These are phyloP conservation scores for Halocaridina rubra DNA, from an alignment of 2,888 invertebrate genomes.

Conservation along the genomic window DNA sequence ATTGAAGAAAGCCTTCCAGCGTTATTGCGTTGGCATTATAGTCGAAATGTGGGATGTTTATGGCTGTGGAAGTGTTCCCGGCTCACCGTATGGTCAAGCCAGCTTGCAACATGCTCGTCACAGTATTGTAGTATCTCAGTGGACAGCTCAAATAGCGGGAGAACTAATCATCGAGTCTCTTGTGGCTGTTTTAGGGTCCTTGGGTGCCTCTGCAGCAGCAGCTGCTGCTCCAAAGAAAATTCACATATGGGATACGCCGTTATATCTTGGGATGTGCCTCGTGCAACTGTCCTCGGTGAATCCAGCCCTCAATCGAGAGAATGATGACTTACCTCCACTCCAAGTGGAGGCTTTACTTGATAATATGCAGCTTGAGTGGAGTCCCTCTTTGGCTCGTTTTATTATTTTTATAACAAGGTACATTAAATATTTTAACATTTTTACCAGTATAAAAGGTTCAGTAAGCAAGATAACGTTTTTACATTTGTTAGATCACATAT, in stretches of 20 bases:
- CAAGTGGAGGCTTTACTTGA: slow-evolving; percentile 55
- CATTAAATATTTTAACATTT: background rate
- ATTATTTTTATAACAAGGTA: slow-evolving; percentile 28
- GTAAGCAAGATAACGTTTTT: too few species aligned
- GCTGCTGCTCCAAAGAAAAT: slow-evolving; percentile 23
- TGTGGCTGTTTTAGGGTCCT: slow-evolving; percentile 12
- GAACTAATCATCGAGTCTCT: slow-evolving; percentile 50
- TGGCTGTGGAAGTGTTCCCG: slow-evolving; percentile 35
- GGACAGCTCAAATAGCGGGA: slow-evolving; percentile 39
- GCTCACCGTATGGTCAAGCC: slow-evolving; percentile 15
- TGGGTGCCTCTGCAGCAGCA: background rate
- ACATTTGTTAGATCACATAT: too few species aligned
- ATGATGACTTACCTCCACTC: slow-evolving; percentile 19
- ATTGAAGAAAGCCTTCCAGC: slow-evolving; percentile 16
- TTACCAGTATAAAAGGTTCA: background rate
- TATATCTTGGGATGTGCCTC: slow-evolving; percentile 43
- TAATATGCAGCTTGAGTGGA: slow-evolving; percentile 61
- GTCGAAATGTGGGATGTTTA: slow-evolving; percentile 59
- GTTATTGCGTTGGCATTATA: slow-evolving; percentile 51
- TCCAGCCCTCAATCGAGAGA: background rate
- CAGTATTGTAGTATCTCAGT: slow-evolving; percentile 30
- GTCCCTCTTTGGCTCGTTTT: slow-evolving; percentile 42
- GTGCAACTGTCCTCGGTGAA: slow-evolving; percentile 34
- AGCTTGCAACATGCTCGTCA: slow-evolving; percentile 35
- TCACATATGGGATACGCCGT: slow-evolving; percentile 45